phyloP scores from a whole-genome alignment of 1,140 invertebrate genomes.

The Panagrolaimus sp. region DNA sequence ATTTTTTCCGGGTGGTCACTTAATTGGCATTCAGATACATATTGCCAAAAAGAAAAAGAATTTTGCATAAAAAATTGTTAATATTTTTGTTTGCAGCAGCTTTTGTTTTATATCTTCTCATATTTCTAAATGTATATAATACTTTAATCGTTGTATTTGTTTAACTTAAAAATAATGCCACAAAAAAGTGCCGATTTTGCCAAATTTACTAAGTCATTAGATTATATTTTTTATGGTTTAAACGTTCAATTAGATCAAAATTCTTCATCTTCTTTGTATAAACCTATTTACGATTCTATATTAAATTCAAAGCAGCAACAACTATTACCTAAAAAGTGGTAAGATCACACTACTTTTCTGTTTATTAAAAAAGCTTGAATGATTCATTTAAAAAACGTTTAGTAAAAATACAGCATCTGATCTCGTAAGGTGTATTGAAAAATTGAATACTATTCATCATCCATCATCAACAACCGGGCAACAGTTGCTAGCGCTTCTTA shows the following conservation, averaged over 20 bases:
- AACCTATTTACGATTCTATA: not conserved
- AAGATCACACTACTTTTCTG: not conserved
- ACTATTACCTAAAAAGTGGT: constrained; percentile 10
- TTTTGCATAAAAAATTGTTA: no score
- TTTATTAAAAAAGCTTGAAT: not conserved
- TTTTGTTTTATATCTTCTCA: no score
- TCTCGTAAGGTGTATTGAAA: not conserved
- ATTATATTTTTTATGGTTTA: not conserved
- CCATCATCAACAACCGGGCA: not conserved
- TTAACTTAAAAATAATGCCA: no score
- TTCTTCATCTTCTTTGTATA: constrained; percentile 5
- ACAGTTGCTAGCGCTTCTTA: not conserved
- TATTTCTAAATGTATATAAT: no score
- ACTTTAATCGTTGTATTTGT: no score
- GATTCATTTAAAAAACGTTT: not conserved
- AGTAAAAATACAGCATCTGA: not conserved
- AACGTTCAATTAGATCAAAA: not conserved
- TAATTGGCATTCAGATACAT: no score
- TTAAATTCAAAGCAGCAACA: not conserved
- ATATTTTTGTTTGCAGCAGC: no score
- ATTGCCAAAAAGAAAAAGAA: no score
- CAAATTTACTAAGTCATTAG: not conserved
- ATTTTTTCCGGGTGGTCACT: no score
- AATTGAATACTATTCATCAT: not conserved
- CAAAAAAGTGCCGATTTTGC: constrained; percentile 4